phyloP scores from a whole-genome alignment of 2,113 vertebrate genomes.

The Eclectus roratus region DNA sequence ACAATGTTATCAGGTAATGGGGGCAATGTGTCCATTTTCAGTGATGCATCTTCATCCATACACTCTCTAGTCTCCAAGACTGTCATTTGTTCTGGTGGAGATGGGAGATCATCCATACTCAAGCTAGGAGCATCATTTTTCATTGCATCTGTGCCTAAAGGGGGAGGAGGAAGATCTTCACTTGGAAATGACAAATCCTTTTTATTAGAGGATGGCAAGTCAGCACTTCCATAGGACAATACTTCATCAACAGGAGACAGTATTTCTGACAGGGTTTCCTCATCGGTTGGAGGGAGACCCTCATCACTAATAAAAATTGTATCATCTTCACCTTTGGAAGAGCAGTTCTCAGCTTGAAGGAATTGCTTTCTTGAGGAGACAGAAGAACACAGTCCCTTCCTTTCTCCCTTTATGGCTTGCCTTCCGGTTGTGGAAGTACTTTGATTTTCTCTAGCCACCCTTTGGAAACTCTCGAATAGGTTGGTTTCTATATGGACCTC shows the following conservation, averaged over 20 bases:
- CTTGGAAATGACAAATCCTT: constrained; percentile 24
- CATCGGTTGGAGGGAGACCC: background rate
- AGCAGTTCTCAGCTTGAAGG: background rate
- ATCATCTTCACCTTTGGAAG: background rate
- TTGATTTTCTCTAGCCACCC: background rate
- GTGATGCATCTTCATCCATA: constrained; percentile 53
- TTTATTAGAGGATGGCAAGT: constrained; percentile 53
- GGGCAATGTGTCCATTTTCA: constrained; percentile 37
- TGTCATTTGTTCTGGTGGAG: constrained; percentile 44
- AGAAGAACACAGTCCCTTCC: background rate
- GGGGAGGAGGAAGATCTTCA: constrained; percentile 23
- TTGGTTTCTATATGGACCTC: background rate
- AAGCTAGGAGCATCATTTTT: constrained; percentile 20
- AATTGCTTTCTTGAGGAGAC: background rate
- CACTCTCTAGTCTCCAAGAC: background rate
- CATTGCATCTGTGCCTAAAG: constrained; percentile 36
- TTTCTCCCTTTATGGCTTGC: background rate
- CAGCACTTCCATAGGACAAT: constrained; percentile 73
- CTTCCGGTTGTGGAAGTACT: background rate
- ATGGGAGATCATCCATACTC: constrained; percentile 58
- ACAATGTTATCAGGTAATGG: constrained; percentile 14
- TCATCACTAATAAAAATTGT: background rate
- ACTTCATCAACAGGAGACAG: constrained; percentile 72
- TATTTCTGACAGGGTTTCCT: constrained; percentile 61
- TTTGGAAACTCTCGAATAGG: background rate